Evolutionary conservation across 2,888 invertebrate species (phyloP).

Genomic region (Blera fallax): DNA sequence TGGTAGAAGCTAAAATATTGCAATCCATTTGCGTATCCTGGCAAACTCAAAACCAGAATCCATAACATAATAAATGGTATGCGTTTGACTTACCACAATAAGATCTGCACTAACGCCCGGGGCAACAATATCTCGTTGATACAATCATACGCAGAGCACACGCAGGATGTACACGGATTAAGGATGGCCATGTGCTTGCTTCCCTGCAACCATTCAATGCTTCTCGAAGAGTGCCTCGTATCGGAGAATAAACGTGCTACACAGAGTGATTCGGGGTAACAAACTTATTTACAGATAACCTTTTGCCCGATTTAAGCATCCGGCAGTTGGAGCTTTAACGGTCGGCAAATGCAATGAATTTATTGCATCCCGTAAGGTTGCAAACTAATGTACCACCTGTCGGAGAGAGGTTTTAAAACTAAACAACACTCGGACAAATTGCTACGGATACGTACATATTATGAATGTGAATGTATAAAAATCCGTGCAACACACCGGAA

Average conservation of each 20-base stretch:
- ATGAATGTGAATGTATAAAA: neutral
- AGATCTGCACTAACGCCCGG: conserved; percentile 64
- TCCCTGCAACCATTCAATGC: conserved; percentile 33
- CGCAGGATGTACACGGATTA: conserved; percentile 71
- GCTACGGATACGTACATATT: neutral
- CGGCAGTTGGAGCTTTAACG: conserved; percentile 72
- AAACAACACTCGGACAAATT: neutral
- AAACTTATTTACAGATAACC: conserved; percentile 70
- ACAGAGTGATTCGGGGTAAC: conserved; percentile 45
- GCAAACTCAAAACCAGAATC: conserved; percentile 68
- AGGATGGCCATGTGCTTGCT: conserved; percentile 59
- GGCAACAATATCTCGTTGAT: conserved; percentile 70
- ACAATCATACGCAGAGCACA: conserved; percentile 71
- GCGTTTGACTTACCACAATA: conserved; percentile 70
- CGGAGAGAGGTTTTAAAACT: conserved; percentile 17
- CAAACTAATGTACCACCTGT: conserved; percentile 62
- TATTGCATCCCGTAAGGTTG: conserved; percentile 68
- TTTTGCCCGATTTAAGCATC: conserved; percentile 69
- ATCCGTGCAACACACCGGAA: conserved; percentile 67
- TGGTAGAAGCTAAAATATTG: conserved; percentile 62
- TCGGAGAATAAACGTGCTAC: conserved; percentile 2
- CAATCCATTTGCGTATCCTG: conserved; percentile 72
- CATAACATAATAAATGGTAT: conserved; percentile 69
- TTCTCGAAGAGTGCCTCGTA: neutral
- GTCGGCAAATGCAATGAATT: conserved; percentile 61